Base-by-base conservation (phyloP, 2,797 vertebrate species). In the Muscicapa comitata region DNA sequence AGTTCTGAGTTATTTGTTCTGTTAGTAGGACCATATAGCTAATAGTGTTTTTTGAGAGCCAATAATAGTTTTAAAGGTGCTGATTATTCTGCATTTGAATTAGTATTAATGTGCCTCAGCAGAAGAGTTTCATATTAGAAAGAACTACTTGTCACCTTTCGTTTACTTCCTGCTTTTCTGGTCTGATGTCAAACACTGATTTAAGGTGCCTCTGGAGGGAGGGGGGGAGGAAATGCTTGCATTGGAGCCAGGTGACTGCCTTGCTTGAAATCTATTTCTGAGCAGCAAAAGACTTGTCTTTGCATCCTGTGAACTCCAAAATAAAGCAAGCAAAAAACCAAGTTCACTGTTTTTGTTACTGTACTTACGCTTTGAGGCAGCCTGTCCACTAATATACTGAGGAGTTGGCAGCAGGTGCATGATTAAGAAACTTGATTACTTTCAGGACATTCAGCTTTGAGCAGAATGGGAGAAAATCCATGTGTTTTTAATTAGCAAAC, bases 101-200 rank as follows among this genome's bases (percentile, higher is more conserved):
- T 62, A 75, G 25, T 80, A 68, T 80, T 86, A 37, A 68, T 4
- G 1, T 59, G 62, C 71, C 91, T 93, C 66, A 80, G 47, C 40
- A 77, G 87, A 95, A 90, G 71, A 58, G 53, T 95, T 90, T 95
- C 73, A 58, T 93, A 54, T 54, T 18, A 8, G 86, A 96, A 97
- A 76, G 38, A 91, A 61, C 67, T 85, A 21, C 78, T 95, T 85
- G 74, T 93, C 86, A 84, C 50, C 58, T 94, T 88, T 75, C 93
- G 85, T 48, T 94, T 81, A 88, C 90, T 93, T 75, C 12, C 25
- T 94, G 72, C 67, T 93, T 94, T 48, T 35, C 42, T 96, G 70
- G 55, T 76, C 54, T 55, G 73, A 65, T 95, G 70, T 89, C 11
- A n/a, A 38, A 31, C 55, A 35, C 55, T 76, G 89, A 76, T 73